Base-by-base conservation (phyloP, 2,797 vertebrate genomes). In the Enteromius radiatus region DNA sequence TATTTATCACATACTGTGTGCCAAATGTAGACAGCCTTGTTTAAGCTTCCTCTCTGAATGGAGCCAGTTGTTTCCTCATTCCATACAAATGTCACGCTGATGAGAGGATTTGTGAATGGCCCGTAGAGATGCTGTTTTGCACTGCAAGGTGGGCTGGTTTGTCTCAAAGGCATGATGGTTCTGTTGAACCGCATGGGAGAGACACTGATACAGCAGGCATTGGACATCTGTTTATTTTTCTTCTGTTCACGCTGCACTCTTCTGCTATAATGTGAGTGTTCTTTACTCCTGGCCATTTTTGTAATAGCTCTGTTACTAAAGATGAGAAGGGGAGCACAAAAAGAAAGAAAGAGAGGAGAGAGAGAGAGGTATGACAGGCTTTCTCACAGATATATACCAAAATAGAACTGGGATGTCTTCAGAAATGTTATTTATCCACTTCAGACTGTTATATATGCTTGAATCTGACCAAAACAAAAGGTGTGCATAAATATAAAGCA, bases 31-130 rank as follows among this genome's bases (percentile, higher is more conserved):
- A 49, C 79, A 38, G 45, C 63, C 71, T 76, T 49, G 69, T 73
- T 54, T 82, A 33, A 41, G 63, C 49, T 76, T 76, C 61, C 49
- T 68, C 47, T 54, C 33, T 64, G 47, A 82, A 82, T 76, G 63
- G 23, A 82, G 26, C 49, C 63, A 43, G 80, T 76, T 56, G 63
- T 82, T 76, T 82, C 47, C 73, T 68, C 49, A 8, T 76, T 82
- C 80, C 80, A 45, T 68, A 82, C 80, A 64, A 71, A 82, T 77
- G 74, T 64, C 65, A 63, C 45, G 23, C 73, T 81, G 73, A 85
- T 81, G 73, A 82, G 80, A 49, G 31, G 80, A 68, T 82, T 76
- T 76, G 80, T 81, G 69, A 81, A 81, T 81, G 69, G 69, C 56
- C 69, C 49, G 79, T 68, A 68, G 61, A 82, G 71, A 76, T 82